Evolutionary conservation across 37 sponge, comb jelly and placozoan genomes (phyloP).

Genomic region (Oscarella lobularis): DNA sequence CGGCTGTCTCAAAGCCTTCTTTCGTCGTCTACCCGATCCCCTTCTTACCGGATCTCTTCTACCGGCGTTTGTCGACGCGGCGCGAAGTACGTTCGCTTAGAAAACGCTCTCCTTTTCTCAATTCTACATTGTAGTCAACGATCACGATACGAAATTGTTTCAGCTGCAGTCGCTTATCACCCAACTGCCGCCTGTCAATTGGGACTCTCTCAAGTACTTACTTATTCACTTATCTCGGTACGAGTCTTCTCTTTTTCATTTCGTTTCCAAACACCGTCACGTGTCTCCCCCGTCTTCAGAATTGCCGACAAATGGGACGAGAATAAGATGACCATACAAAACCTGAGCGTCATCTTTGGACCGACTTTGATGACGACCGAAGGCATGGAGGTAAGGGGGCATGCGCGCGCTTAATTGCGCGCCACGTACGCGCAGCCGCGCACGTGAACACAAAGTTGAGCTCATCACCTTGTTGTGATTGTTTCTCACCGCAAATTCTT

Average conservation of each 20-base stretch:
- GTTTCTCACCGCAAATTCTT: slow-evolving; percentile 13
- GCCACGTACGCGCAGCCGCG: too few relatives aligned
- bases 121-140: slow-evolving; percentile 4
- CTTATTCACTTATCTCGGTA: slow-evolving; percentile 49
- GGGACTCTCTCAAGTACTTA: slow-evolving; percentile 44
- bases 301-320: slow-evolving; percentile 23
- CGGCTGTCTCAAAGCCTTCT: slow-evolving; percentile 61
- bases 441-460: too few relatives aligned
- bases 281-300: too few relatives aligned
- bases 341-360: slow-evolving; percentile 46
- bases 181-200: slow-evolving; percentile 54
- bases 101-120: too few relatives aligned
- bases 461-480: background rate
- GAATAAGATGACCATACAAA: slow-evolving; percentile 58
- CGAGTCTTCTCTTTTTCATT: background rate
- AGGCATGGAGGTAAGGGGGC: slow-evolving; percentile 37
- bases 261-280: too few relatives aligned
- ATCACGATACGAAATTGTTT: slow-evolving; percentile 28
- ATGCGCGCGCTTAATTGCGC: background rate
- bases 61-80: slow-evolving; percentile 25
- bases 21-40: slow-evolving; percentile 65
- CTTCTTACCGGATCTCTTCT: slow-evolving; percentile 56
- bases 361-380: slow-evolving; percentile 79
- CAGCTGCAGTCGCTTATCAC: slow-evolving; percentile 54
- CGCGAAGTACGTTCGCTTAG: too few relatives aligned